Base-by-base conservation (phyloP, 2,888 invertebrate genomes). In the Gandaritis pyraliata region DNA sequence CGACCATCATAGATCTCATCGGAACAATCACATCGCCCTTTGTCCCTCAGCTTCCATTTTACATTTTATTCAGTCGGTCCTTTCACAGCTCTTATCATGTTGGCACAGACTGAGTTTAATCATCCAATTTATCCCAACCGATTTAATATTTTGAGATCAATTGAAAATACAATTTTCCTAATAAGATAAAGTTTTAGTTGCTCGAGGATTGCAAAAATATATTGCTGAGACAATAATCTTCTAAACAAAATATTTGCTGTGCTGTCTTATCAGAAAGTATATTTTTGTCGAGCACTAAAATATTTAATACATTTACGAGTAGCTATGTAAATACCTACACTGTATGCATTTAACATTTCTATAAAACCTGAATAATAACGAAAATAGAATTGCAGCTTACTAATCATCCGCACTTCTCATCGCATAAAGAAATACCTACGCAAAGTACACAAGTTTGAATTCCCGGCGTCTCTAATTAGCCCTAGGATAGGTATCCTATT, bases 31-130 rank as follows among this genome's bases (percentile, higher is more conserved):
- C 75, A 69, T 70, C 72, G 72, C 81, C 79, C 78, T 85, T 83
- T 86, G 83, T 83, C 74, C 82, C 60, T 75, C 76, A 81, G 83
- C 85, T 85, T 83, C 80, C 83, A 85, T 83, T 87, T 85, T 85
- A 83, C 83, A 82, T 84, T n/a, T 84, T 80, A 80, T 75, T 77
- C 70, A 74, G 71, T 71, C 74, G 73, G 73, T 75, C 82, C 80
- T 81, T 85, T 84, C 82, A 76, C 80, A 78, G 79, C 80, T 82
- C 85, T 89, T 90, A 90, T 90, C 89, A 78, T 85, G 87, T 89
- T 87, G 87, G 82, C 86, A 82, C 86, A 88, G 86, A 77, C 81
- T 74, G 77, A 78, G 79, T 83, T 83, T 85, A 87, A 87, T 86
- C 86, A 85, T 81, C 83, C 84, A 85, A 86, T 87, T 85, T 81